Conservation (phyloP, 2,888 invertebrate genomes). For the Crematogaster levior region DNA sequence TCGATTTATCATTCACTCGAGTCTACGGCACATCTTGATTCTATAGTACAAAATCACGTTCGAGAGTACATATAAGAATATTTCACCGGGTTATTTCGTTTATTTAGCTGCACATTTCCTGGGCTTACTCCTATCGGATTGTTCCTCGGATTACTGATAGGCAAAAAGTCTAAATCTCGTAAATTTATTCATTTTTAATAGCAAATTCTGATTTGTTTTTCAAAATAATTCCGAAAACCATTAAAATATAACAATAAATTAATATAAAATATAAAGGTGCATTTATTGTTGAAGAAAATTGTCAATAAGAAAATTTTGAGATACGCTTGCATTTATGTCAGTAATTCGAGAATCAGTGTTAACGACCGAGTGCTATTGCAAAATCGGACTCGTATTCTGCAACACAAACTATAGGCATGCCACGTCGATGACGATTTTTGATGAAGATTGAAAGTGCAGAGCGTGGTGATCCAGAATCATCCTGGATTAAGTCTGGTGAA, state of each 20-base stretch:
- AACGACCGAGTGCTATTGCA: constrained; percentile 75
- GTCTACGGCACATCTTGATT: neutral
- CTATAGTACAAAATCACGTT: neutral
- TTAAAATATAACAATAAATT: neutral
- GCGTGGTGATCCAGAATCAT: constrained; percentile 73
- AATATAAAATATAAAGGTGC: neutral
- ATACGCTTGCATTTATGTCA: neutral
- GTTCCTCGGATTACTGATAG: constrained; percentile 10
- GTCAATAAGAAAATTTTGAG: neutral
- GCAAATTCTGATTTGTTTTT: neutral
- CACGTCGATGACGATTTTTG: constrained; percentile 77
- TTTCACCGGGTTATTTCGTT: constrained; percentile 12
- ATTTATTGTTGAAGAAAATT: neutral
- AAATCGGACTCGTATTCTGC: constrained; percentile 68
- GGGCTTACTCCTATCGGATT: neutral
- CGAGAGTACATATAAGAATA: constrained; percentile 46
- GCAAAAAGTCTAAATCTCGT: neutral
- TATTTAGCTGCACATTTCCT: constrained; percentile 44
- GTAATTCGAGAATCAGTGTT: constrained; percentile 25
- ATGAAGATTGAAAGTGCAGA: constrained; percentile 75
- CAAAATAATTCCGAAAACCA: neutral
- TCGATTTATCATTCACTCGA: neutral
- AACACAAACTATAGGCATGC: constrained; percentile 72
- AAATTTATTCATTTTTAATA: neutral
- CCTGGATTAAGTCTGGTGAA: neutral